Conservation (phyloP, 2,113 vertebrate species). For the Varanus komodoensis region DNA sequence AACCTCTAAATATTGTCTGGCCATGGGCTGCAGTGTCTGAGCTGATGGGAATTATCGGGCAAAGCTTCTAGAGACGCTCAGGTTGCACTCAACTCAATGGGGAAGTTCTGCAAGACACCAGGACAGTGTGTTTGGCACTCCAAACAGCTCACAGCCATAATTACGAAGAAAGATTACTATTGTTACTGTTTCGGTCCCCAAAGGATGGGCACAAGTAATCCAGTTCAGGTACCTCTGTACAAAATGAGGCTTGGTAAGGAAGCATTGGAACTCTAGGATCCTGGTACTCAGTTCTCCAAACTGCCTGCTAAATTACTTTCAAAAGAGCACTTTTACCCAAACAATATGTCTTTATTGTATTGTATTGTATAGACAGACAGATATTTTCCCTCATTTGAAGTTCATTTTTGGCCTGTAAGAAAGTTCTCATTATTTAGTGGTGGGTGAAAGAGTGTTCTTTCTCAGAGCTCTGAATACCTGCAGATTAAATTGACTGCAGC, state of each 20-base stretch:
- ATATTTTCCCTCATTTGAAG: not conserved
- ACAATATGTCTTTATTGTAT: conserved; percentile 21
- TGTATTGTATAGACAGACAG: not conserved
- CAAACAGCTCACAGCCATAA: not conserved
- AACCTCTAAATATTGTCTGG: not conserved
- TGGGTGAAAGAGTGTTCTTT: conserved; percentile 27
- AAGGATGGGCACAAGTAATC: not conserved
- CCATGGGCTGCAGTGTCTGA: not conserved
- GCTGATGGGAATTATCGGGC: not conserved
- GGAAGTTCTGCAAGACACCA: no score
- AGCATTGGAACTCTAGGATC: not conserved
- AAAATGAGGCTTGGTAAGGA: not conserved
- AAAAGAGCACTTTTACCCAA: not conserved
- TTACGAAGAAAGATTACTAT: not conserved
- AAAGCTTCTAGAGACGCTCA: not conserved
- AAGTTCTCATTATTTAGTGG: conserved; percentile 7
- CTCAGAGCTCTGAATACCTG: conserved; percentile 36
- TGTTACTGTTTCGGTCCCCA: no score
- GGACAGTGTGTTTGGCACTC: not conserved
- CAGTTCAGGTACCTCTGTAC: not conserved
- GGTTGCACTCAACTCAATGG: not conserved
- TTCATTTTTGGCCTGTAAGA: conserved; percentile 46
- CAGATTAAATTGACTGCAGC: conserved; percentile 41
- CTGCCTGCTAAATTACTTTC: not conserved
- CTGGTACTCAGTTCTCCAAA: not conserved